A percentile compares a stretch with the other conserved stretches of the same genome.
Conservation (phyloP, 1,140 invertebrate genomes). For the Bilobella aurantiaca region DNA sequence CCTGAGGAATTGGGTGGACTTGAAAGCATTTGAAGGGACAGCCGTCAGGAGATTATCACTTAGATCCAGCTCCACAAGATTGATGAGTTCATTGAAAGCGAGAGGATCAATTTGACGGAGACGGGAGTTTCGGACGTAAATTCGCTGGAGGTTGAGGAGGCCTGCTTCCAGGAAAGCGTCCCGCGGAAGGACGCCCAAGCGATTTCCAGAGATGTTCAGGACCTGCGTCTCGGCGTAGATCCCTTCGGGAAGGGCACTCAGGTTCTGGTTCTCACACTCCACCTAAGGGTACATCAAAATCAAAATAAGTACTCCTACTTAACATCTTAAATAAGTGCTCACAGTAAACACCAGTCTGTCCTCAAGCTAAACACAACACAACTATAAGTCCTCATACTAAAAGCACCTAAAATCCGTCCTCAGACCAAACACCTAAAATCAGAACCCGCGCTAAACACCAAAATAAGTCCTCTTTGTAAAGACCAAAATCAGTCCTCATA, state of each 20-base stretch:
- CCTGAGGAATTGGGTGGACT: constrained; percentile 59
- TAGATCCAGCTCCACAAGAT: constrained; percentile 76
- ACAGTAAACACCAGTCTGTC: too few relatives aligned
- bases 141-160: constrained; percentile 71
- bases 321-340: too few relatives aligned
- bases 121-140: constrained; percentile 67
- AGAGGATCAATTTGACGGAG: constrained; percentile 71
- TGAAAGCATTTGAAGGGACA: constrained; percentile 65
- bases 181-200: constrained; percentile 64
- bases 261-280: constrained; percentile 67
- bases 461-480: too few relatives aligned
- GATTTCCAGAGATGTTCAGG: constrained; percentile 73
- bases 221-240: constrained; percentile 81
- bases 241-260: constrained; percentile 68
- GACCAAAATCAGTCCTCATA: too few relatives aligned
- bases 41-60: constrained; percentile 66
- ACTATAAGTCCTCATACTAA: too few relatives aligned
- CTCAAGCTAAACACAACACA: too few relatives aligned
- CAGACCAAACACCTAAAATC: too few relatives aligned
- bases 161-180: constrained; percentile 68
- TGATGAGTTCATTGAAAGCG: constrained; percentile 70
- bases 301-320: too few relatives aligned
- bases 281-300: constrained; percentile 38
- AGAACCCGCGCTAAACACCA: too few relatives aligned
- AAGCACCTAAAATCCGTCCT: too few relatives aligned